Base-by-base conservation (phyloP, 1,140 invertebrate species). In the Ceratitis capitata region DNA sequence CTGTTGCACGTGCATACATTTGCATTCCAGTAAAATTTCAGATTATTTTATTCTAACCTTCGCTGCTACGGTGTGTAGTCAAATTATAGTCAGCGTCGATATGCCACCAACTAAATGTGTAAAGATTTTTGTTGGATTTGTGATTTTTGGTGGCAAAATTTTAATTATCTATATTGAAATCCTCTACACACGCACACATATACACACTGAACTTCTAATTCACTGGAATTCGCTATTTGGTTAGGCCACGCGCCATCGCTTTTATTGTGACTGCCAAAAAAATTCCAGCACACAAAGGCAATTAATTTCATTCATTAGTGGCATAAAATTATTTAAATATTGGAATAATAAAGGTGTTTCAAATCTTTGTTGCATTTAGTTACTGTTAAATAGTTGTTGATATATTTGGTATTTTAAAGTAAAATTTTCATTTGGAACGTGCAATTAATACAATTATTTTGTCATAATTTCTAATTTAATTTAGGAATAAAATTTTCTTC, bases 251-350 rank as follows among this genome's bases (percentile, higher is more conserved):
- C 64, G 12, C 32, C 69, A 78, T 10, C 45, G 69, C 2, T 35
- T 45, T 45, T 26, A 39, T 78, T 47, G n/a, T n/a, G n/a, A n/a
- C n/a, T n/a, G 42, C n/a, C 45, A 42, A 45, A 4, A 78, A 78
- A 78, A 45, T 78, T 19, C 42, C 9, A 45, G n/a, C 10, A 45
- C 35, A 47, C 35, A 78, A 78, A 47, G 69, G 69, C 69, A 78
- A 78, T 78, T 78, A 78, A 78, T 78, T 78, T 45, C 69, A 47
- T 78, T 78, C 69, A 78, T 78, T 78, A 78, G 69, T 78, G 42
- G 23, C 39, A 78, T 23, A 78, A 78, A 78, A 78, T 14, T 78
- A 78, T 78, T 78, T 78, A 45, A 35, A 45, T 78, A 12, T 45
- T 12, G 6, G 45, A 42, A 78, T 45, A 78, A 45, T 78, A 64